These are phyloP conservation scores for Napeogenes sylphis DNA, from an alignment of 2,888 invertebrate species.

Conservation along the genomic window DNA sequence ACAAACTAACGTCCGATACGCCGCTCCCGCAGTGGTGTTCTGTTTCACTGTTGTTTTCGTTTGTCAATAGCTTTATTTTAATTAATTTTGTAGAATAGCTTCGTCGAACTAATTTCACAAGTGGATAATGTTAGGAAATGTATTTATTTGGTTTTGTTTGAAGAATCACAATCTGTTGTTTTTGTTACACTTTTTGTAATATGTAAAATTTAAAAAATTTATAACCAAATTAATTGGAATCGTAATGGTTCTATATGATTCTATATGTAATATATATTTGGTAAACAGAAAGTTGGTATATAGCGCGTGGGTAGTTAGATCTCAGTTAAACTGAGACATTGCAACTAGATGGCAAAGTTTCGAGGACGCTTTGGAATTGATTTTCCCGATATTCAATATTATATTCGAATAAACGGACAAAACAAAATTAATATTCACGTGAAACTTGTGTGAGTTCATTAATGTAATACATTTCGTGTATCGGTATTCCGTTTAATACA, in stretches of 20 bases:
- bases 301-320: constrained; percentile 10
- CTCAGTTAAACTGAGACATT: constrained; percentile 24
- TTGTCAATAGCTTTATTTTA: not conserved
- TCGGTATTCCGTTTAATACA: not conserved
- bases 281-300: constrained; percentile 15
- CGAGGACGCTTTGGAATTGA: constrained; percentile 30
- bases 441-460: constrained; percentile 8
- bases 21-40: not conserved
- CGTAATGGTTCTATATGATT: not conserved
- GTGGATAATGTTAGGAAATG: too few relatives aligned
- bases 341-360: constrained; percentile 28
- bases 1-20: not conserved
- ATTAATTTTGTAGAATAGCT: not conserved
- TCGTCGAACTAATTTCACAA: not conserved
- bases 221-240: too few relatives aligned
- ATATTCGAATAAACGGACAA: constrained; percentile 20
- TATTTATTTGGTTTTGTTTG: too few relatives aligned
- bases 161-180: too few relatives aligned
- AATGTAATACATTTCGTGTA: not conserved
- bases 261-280: not conserved
- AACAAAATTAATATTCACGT: constrained; percentile 21
- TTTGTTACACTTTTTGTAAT: too few relatives aligned
- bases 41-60: not conserved
- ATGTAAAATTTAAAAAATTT: too few relatives aligned
- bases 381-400: constrained; percentile 31